Base-by-base conservation (phyloP, 2,888 invertebrate genomes). In the Lithodes maja region DNA sequence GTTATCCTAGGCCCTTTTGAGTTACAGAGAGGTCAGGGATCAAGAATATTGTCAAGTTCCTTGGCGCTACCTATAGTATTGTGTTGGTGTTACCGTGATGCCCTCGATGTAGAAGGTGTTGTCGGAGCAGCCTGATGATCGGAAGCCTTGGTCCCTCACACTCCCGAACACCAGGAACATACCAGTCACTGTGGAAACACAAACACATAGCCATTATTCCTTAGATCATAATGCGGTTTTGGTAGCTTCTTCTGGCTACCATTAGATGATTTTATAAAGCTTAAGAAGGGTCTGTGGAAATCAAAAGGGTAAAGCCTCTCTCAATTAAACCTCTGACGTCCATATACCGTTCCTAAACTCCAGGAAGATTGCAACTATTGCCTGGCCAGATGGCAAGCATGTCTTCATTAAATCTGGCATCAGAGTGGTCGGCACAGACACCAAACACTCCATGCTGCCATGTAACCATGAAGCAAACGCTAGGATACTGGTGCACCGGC, bases 301-400 rank as follows among this genome's bases (percentile, higher is more conserved):
- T 33, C 33, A 33, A 33, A 33, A 33, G 33, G 33, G 33, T 33
- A 33, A 33, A 33, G 33, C 33, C 33, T 33, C 33, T 33, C 33
- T 33, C 33, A 33, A 33, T 33, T 33, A 33, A 33, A 33, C 33
- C 33, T 33, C 33, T 33, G 33, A 33, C 33, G 0, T 33, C 33
- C 33, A 33, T 33, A 33, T 33, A 33, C 33, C 33, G 33, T 33
- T 33, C 33, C 33, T 33, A 33, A 33, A 33, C n/a, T 83, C 82
- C 69, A 50, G 49, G 50, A 86, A 71, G 54, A 77, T 53, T 81
- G 86, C 54, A 15, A 7, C 54, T 77, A 85, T 9, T 77, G 77
- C n/a, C 78, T 84, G 75, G 12, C 85, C 52, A 75, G 84, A 84
- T 17, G 84, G 61, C 54, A 85, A 85, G 85, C 53, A 85, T 17